Evolutionary conservation across 1,140 invertebrate species (phyloP).

Genomic region (Matsumurasca onukii): DNA sequence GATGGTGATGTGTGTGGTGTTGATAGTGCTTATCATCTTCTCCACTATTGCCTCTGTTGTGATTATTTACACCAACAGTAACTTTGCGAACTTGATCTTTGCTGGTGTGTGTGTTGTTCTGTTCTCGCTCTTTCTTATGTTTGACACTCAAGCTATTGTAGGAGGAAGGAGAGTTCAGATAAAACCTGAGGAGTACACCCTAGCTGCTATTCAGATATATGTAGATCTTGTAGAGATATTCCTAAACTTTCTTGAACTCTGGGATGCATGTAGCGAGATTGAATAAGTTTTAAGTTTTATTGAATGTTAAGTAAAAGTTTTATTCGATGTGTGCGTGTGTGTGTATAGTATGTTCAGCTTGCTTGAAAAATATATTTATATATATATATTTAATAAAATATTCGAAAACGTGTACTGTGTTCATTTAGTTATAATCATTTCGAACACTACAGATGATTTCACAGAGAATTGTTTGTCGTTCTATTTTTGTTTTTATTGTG

Average conservation of each 20-base stretch:
- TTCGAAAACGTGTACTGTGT: too few relatives aligned
- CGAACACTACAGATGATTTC: too few relatives aligned
- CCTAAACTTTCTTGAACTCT: conserved; percentile 54
- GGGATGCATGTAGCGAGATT: conserved; percentile 33
- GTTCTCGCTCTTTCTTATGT: conserved; percentile 59
- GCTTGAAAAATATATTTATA: too few relatives aligned
- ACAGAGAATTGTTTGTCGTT: too few relatives aligned
- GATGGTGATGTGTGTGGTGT: conserved; percentile 16
- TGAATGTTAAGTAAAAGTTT: too few relatives aligned
- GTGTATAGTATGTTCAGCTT: too few relatives aligned
- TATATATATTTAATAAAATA: too few relatives aligned
- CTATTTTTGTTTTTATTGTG: too few relatives aligned
- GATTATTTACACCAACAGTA: neutral
- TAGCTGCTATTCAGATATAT: conserved; percentile 61
- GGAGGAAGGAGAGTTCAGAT: conserved; percentile 63
- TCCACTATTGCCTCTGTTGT: neutral
- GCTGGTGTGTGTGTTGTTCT: conserved; percentile 13
- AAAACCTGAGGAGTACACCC: conserved; percentile 64
- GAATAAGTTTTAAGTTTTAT: too few relatives aligned
- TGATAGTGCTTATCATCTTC: neutral
- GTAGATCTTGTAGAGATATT: conserved; percentile 67
- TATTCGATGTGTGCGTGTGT: too few relatives aligned
- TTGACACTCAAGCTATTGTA: conserved; percentile 68
- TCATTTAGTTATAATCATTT: too few relatives aligned
- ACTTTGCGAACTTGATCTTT: neutral